Evolutionary conservation across 2,797 vertebrate species (phyloP), one percentile per base, ranked within the genome.

Genomic region (Tenualosa thibaudeaui): DNA sequence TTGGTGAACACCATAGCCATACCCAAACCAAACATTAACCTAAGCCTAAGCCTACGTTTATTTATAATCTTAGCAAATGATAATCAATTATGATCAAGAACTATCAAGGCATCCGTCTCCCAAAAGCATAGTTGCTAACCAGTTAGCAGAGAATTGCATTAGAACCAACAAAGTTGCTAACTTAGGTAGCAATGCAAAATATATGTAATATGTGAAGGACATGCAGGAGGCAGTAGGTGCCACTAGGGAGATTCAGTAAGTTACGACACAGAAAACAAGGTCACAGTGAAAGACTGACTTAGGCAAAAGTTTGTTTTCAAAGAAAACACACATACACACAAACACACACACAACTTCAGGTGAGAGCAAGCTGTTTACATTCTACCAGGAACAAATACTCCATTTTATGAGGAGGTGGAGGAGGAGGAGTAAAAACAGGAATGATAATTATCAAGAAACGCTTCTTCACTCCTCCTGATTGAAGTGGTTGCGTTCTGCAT

Each of bases 401-500:
- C 26, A 37, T 75, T 75, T 75, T 75, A 40, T 75, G 68, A 75
- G 68, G 26, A 68, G 65, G 26, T 13, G 65, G 62, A 12, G 26
- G 62, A 31, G 62, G 24, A n/a, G 8, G 22, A 62, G 8, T 5
- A 62, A 62, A 31, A 75, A 75, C 22, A 49, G 81, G 62, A 81
- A 53, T 83, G 46, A 85, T 82, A 88, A 71, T 68, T 54, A 17
- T 87, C 84, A 83, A 71, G 51, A 68, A 85, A 62, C 43, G 3
- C 75, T 82, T 86, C 81, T 53, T 75, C 81, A 17, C 75, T 82
- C 85, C 81, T 46, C 75, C 81, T 82, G 60, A 85, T 86, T 87
- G 71, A 88, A 87, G 86, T 85, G 82, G 86, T 88, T 89, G 86
- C 84, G 19, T 87, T 62, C 83, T 87, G 56, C 81, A 83, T 88